phyloP scores from a whole-genome alignment of 2,888 invertebrate species.

The Drosophila mimetica region DNA sequence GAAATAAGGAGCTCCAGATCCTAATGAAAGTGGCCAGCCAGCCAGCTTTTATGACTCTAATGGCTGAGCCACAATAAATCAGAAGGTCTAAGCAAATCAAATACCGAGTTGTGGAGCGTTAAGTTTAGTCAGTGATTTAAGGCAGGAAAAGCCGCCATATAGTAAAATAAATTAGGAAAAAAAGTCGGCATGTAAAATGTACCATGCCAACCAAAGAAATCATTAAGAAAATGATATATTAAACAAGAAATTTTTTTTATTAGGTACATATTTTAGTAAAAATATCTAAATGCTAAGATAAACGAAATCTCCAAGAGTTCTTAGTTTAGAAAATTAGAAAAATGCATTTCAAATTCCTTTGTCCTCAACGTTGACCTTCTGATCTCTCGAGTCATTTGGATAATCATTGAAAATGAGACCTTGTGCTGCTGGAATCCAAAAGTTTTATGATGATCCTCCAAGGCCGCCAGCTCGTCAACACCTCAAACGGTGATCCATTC shows the following conservation, averaged over 20 bases:
- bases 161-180: background rate
- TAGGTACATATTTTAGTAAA: too few relatives aligned
- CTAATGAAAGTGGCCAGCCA: slow-evolving; percentile 28
- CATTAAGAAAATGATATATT: too few relatives aligned
- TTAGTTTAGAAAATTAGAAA: too few relatives aligned
- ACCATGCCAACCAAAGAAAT: background rate
- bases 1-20: background rate
- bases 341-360: background rate
- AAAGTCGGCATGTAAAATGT: background rate
- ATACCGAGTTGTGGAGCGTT: background rate
- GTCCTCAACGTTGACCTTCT: slow-evolving; percentile 6
- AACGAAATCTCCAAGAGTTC: too few relatives aligned
- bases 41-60: slow-evolving; percentile 24
- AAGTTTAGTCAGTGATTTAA: too few relatives aligned
- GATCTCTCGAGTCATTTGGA: background rate
- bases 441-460: slow-evolving; percentile 13
- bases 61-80: slow-evolving; percentile 25
- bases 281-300: too few relatives aligned
- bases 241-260: too few relatives aligned
- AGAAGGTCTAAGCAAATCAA: slow-evolving; percentile 19
- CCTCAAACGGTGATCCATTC: slow-evolving; percentile 45
- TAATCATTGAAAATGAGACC: slow-evolving; percentile 4
- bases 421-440: slow-evolving; percentile 10
- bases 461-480: slow-evolving; percentile 48
- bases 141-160: too few relatives aligned